phyloP scores from a whole-genome alignment of 2,113 vertebrate species.

The Jacana jacana region DNA sequence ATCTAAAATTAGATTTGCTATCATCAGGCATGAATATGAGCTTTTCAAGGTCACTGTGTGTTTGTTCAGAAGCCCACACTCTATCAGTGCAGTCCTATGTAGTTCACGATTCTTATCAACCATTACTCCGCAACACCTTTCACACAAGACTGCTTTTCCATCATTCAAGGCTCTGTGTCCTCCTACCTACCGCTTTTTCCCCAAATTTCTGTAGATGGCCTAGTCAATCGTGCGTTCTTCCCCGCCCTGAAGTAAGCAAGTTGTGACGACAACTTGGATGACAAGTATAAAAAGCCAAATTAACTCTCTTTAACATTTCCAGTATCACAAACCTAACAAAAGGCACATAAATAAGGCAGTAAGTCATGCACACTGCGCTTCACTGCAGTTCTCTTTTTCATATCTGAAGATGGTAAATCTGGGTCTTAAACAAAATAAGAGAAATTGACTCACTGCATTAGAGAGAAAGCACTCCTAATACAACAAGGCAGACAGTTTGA shows the following conservation, averaged over 20 bases:
- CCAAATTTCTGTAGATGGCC: background rate
- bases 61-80: background rate
- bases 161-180: background rate
- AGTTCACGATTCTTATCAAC: background rate
- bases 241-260: background rate
- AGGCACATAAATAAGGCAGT: background rate
- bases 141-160: background rate
- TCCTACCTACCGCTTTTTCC: background rate
- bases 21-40: background rate
- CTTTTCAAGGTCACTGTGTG: background rate
- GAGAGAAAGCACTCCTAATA: background rate
- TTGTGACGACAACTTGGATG: background rate
- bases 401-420: background rate
- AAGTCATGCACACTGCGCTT: background rate
- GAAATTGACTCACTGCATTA: background rate
- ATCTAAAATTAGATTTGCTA: background rate
- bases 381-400: background rate
- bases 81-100: background rate
- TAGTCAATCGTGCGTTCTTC: background rate
- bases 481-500: accelerated
- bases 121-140: background rate
- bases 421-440: background rate
- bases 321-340: background rate
- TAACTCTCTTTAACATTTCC: background rate
- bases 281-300: background rate